These are phyloP conservation scores for Lasioglossum pauxillum DNA, from an alignment of 2,888 invertebrate genomes.

Conservation along the genomic window DNA sequence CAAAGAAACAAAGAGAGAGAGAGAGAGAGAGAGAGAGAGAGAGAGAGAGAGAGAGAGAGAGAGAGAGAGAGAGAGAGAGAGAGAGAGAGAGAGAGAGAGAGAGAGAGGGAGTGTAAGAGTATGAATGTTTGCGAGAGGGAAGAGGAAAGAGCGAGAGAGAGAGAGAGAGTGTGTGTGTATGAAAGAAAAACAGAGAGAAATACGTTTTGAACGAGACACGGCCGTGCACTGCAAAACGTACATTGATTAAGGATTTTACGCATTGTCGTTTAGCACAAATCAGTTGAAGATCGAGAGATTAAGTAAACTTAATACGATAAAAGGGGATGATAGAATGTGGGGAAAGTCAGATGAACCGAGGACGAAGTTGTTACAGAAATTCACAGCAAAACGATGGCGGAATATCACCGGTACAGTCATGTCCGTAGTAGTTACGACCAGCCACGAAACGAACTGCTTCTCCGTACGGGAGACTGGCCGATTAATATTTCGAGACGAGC, in stretches of 20 bases:
- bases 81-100: not conserved
- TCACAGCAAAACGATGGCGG: slow-evolving; percentile 7
- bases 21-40: not conserved
- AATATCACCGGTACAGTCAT: slow-evolving; percentile 66
- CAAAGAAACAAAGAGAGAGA: not conserved
- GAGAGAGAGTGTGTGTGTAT: not conserved
- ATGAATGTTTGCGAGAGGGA: not conserved
- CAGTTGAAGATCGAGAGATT: slow-evolving; percentile 53
- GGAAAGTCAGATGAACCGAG: slow-evolving; percentile 33
- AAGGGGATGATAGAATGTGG: not conserved
- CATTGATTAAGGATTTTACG: slow-evolving; percentile 67
- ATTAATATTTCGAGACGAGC: slow-evolving; percentile 25
- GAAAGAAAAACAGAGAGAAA: slow-evolving; percentile 18
- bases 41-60: not conserved
- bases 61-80: not conserved
- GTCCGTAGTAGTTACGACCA: slow-evolving; percentile 53
- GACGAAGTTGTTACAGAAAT: slow-evolving; percentile 39
- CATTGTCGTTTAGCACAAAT: slow-evolving; percentile 82
- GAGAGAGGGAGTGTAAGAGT: not conserved
- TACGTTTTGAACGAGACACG: slow-evolving; percentile 47
- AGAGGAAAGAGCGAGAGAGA: not conserved
- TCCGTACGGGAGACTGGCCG: slow-evolving; percentile 47
- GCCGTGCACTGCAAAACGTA: slow-evolving; percentile 71
- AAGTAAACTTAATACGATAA: slow-evolving; percentile 24
- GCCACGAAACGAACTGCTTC: slow-evolving; percentile 41